A percentile compares a stretch with the other conserved stretches of the same genome.
Conservation (phyloP, 1,140 invertebrate species). For the Drosophila insularis region DNA sequence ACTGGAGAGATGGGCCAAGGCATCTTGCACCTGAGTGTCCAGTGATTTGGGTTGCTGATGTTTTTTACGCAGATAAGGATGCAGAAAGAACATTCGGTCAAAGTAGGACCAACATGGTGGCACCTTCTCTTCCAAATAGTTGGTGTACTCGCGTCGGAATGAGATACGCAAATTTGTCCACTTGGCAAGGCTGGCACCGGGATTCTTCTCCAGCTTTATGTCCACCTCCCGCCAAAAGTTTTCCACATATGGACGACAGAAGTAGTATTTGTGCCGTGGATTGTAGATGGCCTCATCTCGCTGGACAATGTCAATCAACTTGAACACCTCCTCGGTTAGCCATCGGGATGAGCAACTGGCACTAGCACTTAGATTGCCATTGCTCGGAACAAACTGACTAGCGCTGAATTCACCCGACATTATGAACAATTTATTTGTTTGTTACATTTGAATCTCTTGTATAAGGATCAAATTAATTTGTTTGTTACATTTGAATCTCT, state of each 20-base stretch:
- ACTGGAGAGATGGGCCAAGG: constrained; percentile 67
- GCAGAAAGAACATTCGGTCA: constrained; percentile 78
- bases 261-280: constrained; percentile 78
- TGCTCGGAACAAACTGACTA: constrained; percentile 55
- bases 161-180: constrained; percentile 81
- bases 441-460: not conserved
- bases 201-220: constrained; percentile 75
- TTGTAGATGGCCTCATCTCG: constrained; percentile 80
- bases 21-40: constrained; percentile 76
- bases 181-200: constrained; percentile 80
- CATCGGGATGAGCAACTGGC: constrained; percentile 64
- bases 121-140: constrained; percentile 77
- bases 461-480: not conserved
- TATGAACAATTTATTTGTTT: constrained; percentile 5
- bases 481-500: not conserved
- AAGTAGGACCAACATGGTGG: constrained; percentile 81
- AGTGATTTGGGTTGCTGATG: constrained; percentile 73
- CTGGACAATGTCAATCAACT: constrained; percentile 77
- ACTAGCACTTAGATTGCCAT: constrained; percentile 45
- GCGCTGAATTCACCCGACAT: constrained; percentile 60
- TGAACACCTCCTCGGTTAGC: constrained; percentile 79
- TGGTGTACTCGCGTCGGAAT: constrained; percentile 76
- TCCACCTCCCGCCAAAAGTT: constrained; percentile 81
- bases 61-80: constrained; percentile 77
- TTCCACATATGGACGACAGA: constrained; percentile 79